These are phyloP conservation scores for Platalea minor DNA, from an alignment of 2,797 vertebrate genomes.

Conservation along the genomic window DNA sequence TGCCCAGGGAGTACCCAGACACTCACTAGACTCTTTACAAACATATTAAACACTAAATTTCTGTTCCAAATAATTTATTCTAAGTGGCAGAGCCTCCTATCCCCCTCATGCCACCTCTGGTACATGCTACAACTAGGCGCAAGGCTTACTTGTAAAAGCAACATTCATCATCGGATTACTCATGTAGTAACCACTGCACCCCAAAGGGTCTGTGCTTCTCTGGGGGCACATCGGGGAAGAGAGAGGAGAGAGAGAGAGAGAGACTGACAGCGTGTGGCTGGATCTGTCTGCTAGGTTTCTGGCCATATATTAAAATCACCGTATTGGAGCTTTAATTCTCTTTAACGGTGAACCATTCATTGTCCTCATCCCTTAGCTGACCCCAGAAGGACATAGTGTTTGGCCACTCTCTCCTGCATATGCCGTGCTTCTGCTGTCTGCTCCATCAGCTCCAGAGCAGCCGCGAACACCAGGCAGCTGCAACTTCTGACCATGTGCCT, in stretches of 20 bases:
- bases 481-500: background rate
- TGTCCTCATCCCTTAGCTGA: background rate
- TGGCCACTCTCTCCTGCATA: background rate
- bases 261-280: background rate
- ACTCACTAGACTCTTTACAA: background rate
- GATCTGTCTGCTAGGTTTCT: background rate
- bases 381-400: background rate
- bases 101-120: background rate
- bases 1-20: background rate
- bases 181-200: background rate
- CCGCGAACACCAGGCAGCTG: background rate
- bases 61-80: background rate
- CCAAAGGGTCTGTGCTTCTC: background rate
- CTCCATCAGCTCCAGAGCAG: background rate
- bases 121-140: background rate
- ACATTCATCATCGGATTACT: background rate
- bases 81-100: background rate
- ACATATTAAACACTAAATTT: background rate
- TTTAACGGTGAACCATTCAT: background rate
- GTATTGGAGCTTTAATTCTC: background rate
- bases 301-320: background rate
- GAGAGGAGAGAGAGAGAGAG: background rate
- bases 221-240: background rate
- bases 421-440: background rate
- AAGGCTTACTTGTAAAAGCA: background rate